A percentile compares a stretch with the other conserved stretches of the same genome.
Evolutionary conservation across 2,888 invertebrate species (phyloP).

Genomic region (Taphrorychus bicolor): DNA sequence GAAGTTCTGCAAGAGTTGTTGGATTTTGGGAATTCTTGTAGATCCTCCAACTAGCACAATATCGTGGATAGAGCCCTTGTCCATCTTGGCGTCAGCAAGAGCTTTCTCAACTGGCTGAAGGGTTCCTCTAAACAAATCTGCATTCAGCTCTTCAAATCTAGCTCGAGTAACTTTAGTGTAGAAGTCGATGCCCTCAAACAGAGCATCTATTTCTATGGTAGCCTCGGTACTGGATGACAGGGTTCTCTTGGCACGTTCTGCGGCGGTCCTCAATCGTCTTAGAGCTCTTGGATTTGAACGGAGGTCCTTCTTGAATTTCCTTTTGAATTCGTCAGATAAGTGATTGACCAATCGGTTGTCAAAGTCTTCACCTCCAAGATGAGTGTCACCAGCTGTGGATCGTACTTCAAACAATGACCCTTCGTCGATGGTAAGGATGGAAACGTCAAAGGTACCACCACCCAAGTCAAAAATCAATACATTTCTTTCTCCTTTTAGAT

Average conservation of each 20-base stretch:
- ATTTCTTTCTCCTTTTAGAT: conserved; percentile 48
- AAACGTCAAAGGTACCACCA: conserved; percentile 80
- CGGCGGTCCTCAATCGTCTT: conserved; percentile 75
- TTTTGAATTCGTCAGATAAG: conserved; percentile 71
- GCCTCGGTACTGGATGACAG: conserved; percentile 80
- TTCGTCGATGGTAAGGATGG: conserved; percentile 71
- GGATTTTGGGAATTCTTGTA: conserved; percentile 81
- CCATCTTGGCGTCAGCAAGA: conserved; percentile 71
- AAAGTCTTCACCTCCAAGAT: conserved; percentile 78
- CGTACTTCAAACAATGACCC: conserved; percentile 77
- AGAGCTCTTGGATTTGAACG: conserved; percentile 66
- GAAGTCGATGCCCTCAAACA: conserved; percentile 78
- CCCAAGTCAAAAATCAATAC: conserved; percentile 74
- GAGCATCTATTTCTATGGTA: conserved; percentile 76
- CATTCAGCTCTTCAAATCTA: conserved; percentile 77
- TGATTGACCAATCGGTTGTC: conserved; percentile 66
- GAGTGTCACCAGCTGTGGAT: conserved; percentile 85
- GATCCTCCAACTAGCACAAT: conserved; percentile 86
- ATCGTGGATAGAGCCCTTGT: conserved; percentile 67
- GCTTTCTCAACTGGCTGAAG: conserved; percentile 76
- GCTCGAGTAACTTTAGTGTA: conserved; percentile 77
- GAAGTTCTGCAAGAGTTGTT: conserved; percentile 75
- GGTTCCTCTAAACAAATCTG: conserved; percentile 73
- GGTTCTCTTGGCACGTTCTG: conserved; percentile 80
- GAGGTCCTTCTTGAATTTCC: conserved; percentile 48